A percentile compares a stretch with the other conserved stretches of the same genome.
These are phyloP conservation scores for Tinamus guttatus DNA, from an alignment of 2,113 vertebrate species.

Conservation along the genomic window DNA sequence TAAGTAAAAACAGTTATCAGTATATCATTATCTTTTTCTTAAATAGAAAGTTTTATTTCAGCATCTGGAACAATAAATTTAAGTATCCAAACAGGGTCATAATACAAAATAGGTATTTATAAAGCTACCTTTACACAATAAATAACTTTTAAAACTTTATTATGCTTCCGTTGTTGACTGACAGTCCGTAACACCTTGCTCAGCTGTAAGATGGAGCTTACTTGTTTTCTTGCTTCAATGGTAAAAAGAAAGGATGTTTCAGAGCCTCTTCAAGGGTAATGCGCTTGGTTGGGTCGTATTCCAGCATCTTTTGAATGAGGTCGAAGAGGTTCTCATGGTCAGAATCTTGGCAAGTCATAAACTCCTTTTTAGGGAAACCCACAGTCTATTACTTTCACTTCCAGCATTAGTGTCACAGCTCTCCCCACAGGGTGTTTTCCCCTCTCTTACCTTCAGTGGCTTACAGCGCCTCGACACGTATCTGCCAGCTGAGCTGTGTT, in stretches of 20 bases:
- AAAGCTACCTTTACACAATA: constrained; percentile 63
- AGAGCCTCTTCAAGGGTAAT: constrained; percentile 85
- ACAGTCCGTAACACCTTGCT: constrained; percentile 76
- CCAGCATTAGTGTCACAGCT: accelerated
- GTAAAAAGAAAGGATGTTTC: constrained; percentile 84
- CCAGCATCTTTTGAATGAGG: constrained; percentile 88
- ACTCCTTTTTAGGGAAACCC: constrained; percentile 74
- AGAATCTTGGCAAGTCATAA: constrained; percentile 81
- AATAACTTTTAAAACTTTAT: not conserved
- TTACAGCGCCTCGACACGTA: constrained; percentile 87
- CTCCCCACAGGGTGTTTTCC: not conserved
- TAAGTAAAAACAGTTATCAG: not conserved
- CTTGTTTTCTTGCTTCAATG: constrained; percentile 2
- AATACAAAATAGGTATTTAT: constrained; percentile 59
- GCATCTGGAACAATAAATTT: not conserved
- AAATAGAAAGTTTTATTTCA: constrained; percentile 36
- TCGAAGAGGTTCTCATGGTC: constrained; percentile 87
- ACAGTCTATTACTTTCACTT: accelerated
- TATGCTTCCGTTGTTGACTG: constrained; percentile 70
- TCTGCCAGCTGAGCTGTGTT: constrained; percentile 82
- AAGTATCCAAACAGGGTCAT: constrained; percentile 26
- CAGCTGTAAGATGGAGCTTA: not conserved
- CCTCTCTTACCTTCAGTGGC: constrained; percentile 81
- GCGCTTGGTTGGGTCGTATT: constrained; percentile 83
- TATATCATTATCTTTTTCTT: not conserved